Percentiles rank a stretch among this genome's conserved stretches.
These are phyloP conservation scores for Pardalotus punctatus DNA, from an alignment of 2,113 vertebrate genomes.

Conservation along the genomic window DNA sequence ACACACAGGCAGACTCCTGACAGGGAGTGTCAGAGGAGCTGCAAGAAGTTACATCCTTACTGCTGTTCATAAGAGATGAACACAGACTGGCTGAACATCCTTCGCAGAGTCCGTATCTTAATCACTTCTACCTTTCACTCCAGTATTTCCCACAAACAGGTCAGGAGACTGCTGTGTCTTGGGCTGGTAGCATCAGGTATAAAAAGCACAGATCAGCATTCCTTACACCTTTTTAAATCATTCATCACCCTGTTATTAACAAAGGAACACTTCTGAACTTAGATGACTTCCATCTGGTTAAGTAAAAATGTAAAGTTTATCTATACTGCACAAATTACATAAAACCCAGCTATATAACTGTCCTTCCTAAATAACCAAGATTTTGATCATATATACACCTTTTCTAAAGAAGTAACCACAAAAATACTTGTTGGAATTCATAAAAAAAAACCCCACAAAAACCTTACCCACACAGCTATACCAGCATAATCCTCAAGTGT, in stretches of 20 bases:
- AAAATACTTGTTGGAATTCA: neutral
- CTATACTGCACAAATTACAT: neutral
- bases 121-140: neutral
- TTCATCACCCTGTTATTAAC: neutral
- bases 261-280: neutral
- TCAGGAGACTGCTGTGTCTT: neutral
- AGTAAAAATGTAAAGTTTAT: neutral
- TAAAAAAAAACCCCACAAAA: neutral
- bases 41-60: neutral
- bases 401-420: neutral
- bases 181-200: neutral
- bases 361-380: neutral
- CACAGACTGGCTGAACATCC: neutral
- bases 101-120: neutral
- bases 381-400: neutral
- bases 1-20: neutral
- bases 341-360: neutral
- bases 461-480: neutral
- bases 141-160: neutral
- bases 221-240: neutral
- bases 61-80: neutral
- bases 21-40: neutral
- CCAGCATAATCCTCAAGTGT: neutral
- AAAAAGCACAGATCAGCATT: neutral
- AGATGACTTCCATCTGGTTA: neutral